Evolutionary conservation across 2,797 vertebrate genomes (phyloP), one percentile per base, ranked within the genome.

Genomic region (Lates japonicus): DNA sequence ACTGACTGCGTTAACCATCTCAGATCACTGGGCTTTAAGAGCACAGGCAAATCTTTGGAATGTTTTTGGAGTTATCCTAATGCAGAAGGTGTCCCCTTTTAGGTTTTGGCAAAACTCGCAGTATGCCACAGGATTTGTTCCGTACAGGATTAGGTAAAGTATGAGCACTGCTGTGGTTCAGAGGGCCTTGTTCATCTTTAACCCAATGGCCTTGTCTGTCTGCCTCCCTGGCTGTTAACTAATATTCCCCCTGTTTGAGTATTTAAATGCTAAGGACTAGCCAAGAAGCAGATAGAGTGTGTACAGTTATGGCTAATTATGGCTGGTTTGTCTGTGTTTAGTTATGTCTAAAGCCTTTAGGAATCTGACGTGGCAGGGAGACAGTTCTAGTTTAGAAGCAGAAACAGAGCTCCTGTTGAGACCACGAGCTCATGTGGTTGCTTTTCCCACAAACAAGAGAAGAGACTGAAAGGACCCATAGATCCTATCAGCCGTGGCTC

Each of bases 31-130:
- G 33, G 42, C 66, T 55, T 48, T 49, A 14, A 37, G 11, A 16
- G 29, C 42, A 57, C 55, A 76, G 17, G 14, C 7, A 39, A 41
- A 31, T 49, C 12, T 29, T 8, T 55, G 33, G 44, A 42, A 72
- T 64, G 2, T 44, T 37, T n/a, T 55, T 55, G 22, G 55, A 80
- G 59, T 71, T 73, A 52, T 86, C 70, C 70, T 92, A 93, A 93
- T 86, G 51, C 92, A 92, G 86, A 75, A 93, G 87, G 33, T 93
- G 82, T 94, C 78, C 80, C 76, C 64, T 93, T 93, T 74, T 92
- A 95, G 94, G 94, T 93, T 91, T 92, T 90, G 91, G 93, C 86
- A 92, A 88, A 91, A 94, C 93, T 87, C 90, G 91, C 90, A 94
- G 94, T 90, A 94, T 94, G 89, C 94, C 93, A 39, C 94, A 94